These are phyloP conservation scores for Lordiphosa mommai DNA, from an alignment of 1,140 invertebrate genomes.

Conservation along the genomic window DNA sequence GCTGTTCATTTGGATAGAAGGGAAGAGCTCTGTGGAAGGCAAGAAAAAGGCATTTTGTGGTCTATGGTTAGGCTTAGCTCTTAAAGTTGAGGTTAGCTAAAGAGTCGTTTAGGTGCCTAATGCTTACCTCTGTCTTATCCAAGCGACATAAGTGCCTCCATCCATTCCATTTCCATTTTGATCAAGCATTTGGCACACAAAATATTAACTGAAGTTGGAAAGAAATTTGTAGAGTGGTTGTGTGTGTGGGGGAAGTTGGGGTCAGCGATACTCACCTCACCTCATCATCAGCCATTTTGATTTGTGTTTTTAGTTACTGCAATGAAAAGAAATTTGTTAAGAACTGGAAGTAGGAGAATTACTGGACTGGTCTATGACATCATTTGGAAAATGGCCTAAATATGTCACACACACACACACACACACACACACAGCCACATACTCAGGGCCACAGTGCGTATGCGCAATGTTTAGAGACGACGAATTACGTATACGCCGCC, in stretches of 20 bases:
- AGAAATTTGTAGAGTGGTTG: no score
- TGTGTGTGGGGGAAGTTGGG: no score
- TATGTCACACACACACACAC: slow-evolving; percentile 14
- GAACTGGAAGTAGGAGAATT: slow-evolving; percentile 16
- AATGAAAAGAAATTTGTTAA: slow-evolving; percentile 35
- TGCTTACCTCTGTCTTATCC: no score
- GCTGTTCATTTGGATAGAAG: slow-evolving; percentile 13
- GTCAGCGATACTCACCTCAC: slow-evolving; percentile 86
- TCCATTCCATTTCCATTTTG: no score
- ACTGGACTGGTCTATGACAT: slow-evolving; percentile 33
- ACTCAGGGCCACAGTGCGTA: slow-evolving; percentile 53
- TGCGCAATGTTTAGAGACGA: slow-evolving; percentile 52
- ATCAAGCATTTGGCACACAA: no score
- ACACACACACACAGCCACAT: neutral
- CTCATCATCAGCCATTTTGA: slow-evolving; percentile 92
- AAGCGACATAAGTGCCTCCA: no score
- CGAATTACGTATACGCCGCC: slow-evolving; percentile 65
- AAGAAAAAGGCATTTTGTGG: slow-evolving; percentile 34
- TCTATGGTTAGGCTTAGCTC: neutral
- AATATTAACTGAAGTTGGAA: no score
- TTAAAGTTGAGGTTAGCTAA: no score
- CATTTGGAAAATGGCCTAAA: slow-evolving; percentile 37
- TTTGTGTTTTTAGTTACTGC: slow-evolving; percentile 79
- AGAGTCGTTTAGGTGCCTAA: no score
- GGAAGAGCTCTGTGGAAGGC: slow-evolving; percentile 33